Conservation (phyloP, 1,140 invertebrate species). For the Magallana ariakensis region DNA sequence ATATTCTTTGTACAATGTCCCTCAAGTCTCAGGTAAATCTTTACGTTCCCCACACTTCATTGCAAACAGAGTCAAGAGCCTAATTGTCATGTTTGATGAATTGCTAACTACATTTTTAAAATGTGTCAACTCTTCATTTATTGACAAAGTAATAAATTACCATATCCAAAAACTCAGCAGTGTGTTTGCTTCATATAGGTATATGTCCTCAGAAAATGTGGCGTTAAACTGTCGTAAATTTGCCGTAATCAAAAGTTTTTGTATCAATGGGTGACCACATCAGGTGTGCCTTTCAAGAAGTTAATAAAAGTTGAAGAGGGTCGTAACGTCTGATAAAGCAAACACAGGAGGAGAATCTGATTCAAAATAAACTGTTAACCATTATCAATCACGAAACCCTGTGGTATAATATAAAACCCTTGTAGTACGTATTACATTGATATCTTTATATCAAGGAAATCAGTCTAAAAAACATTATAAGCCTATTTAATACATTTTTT, state of each 20-base stretch:
- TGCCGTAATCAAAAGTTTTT: neutral
- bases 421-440: too few species aligned
- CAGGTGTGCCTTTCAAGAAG: conserved; percentile 5
- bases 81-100: neutral
- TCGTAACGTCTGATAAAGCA: neutral
- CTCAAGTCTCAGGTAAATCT: neutral
- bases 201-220: neutral
- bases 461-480: too few species aligned
- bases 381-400: neutral
- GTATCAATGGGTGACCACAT: neutral
- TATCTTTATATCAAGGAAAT: too few species aligned
- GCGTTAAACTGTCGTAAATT: neutral
- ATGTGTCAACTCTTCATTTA: conserved; percentile 13
- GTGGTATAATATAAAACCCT: too few species aligned
- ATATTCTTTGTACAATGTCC: too few species aligned
- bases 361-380: neutral
- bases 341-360: neutral
- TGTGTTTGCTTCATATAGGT: neutral
- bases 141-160: conserved; percentile 16
- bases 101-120: conserved; percentile 22
- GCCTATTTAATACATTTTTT: too few species aligned
- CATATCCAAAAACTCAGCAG: neutral
- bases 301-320: neutral
- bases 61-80: neutral
- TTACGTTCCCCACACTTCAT: neutral